A percentile compares a stretch with the other conserved stretches of the same genome.
These are phyloP conservation scores for Drosophila anomelani DNA, from an alignment of 2,888 invertebrate genomes.

Conservation along the genomic window DNA sequence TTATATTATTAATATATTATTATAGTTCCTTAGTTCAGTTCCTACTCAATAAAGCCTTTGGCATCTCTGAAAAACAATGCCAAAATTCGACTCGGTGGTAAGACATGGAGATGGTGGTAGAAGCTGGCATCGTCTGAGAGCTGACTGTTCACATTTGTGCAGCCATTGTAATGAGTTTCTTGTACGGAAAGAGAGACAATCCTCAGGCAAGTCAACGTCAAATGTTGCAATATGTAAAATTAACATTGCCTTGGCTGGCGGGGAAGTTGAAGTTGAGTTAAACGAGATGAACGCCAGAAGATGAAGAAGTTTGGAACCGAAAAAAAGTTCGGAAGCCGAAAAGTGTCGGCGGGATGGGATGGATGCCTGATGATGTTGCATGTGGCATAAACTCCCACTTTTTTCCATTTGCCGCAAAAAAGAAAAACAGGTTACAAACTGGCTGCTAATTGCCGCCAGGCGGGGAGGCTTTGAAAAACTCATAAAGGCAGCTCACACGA, in stretches of 20 bases:
- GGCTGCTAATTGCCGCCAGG: slow-evolving; percentile 61
- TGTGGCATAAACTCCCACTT: slow-evolving; percentile 31
- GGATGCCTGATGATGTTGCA: slow-evolving; percentile 37
- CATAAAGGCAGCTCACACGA: slow-evolving; percentile 43
- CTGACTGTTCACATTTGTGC: slow-evolving; percentile 68
- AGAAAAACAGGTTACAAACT: slow-evolving; percentile 50
- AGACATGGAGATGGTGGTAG: no score
- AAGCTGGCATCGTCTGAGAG: slow-evolving; percentile 42
- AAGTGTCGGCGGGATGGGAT: slow-evolving; percentile 15
- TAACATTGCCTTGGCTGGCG: slow-evolving; percentile 54
- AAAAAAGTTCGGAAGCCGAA: slow-evolving; percentile 28
- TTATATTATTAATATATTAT: no score
- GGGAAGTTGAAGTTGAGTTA: not conserved
- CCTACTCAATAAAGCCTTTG: not conserved
- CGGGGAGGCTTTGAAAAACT: slow-evolving; percentile 59
- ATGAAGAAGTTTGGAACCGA: slow-evolving; percentile 16
- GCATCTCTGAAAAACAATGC: slow-evolving; percentile 22
- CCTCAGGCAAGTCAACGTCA: slow-evolving; percentile 40
- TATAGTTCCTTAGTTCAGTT: not conserved
- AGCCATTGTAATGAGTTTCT: slow-evolving; percentile 74
- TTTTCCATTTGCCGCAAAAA: slow-evolving; percentile 18
- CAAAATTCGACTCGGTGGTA: slow-evolving; percentile 41
- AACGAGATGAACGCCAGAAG: slow-evolving; percentile 7
- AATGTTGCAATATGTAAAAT: slow-evolving; percentile 72
- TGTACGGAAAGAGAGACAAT: slow-evolving; percentile 36